Evolutionary conservation across 1,140 invertebrate genomes (phyloP).

Genomic region (Himalopsyche phryganea): DNA sequence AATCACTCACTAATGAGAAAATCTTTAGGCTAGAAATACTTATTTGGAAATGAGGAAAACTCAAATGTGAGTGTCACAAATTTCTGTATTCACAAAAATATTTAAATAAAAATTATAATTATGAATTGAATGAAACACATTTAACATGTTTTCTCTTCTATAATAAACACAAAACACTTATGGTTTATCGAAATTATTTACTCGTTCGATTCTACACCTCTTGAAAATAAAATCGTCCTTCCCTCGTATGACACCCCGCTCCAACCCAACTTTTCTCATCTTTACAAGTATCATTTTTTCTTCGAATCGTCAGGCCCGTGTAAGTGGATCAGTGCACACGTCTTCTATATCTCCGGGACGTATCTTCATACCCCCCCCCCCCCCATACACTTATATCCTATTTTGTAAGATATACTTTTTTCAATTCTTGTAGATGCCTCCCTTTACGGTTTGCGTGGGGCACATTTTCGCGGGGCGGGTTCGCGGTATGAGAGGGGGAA

Average conservation of each 20-base stretch:
- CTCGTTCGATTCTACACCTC: too few relatives aligned
- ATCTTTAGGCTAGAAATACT: too few relatives aligned
- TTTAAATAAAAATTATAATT: too few relatives aligned
- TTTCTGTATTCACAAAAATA: too few relatives aligned
- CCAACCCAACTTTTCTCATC: conserved; percentile 18
- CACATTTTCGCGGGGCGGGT: not conserved
- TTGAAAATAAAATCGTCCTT: not conserved
- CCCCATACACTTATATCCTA: conserved; percentile 31
- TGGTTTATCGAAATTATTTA: too few relatives aligned
- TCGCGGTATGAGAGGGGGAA: not conserved
- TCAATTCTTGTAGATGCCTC: conserved; percentile 34
- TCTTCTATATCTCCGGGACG: conserved; percentile 21
- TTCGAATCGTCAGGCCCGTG: conserved; percentile 12
- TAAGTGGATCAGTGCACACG: conserved; percentile 34
- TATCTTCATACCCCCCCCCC: conserved; percentile 13
- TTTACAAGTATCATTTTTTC: conserved; percentile 32
- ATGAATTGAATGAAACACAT: too few relatives aligned
- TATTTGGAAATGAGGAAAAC: too few relatives aligned
- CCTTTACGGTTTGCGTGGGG: conserved; percentile 15
- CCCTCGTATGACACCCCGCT: not conserved
- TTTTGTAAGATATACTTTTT: conserved; percentile 36
- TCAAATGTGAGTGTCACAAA: too few relatives aligned
- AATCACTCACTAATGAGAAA: too few relatives aligned
- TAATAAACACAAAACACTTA: too few relatives aligned
- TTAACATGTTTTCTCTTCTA: too few relatives aligned